Conservation (phyloP, 2,113 vertebrate species). For the Triplophysa siluroides region DNA sequence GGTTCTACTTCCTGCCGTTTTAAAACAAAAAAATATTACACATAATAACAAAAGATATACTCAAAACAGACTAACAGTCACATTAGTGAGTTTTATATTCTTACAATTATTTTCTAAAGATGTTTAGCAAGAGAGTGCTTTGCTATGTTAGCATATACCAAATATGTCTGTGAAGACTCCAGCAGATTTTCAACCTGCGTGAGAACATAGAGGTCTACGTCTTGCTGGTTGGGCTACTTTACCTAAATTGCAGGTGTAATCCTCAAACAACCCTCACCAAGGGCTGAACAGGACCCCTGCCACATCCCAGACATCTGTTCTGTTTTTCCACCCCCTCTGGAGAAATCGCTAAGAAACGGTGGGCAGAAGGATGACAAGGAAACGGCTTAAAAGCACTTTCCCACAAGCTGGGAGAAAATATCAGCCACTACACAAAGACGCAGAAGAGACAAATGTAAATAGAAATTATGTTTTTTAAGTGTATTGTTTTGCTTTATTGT, state of each 20-base stretch:
- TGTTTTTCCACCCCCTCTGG: conserved; percentile 27
- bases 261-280: conserved; percentile 31
- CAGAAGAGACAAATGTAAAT: conserved; percentile 12
- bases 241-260: conserved; percentile 43
- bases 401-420: conserved; percentile 20
- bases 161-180: background rate
- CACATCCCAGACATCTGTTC: conserved; percentile 38
- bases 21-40: background rate
- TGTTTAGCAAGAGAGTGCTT: too few species aligned
- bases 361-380: conserved; percentile 31
- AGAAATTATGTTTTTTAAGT: background rate
- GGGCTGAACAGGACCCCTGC: conserved; percentile 30
- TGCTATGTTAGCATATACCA: too few species aligned
- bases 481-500: conserved; percentile 8
- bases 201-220: conserved; percentile 18
- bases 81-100: too few species aligned
- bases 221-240: conserved; percentile 9
- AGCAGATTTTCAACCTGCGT: background rate
- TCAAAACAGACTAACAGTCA: background rate
- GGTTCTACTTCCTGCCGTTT: conserved; percentile 1
- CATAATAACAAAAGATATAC: conserved; percentile 8
- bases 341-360: conserved; percentile 36
- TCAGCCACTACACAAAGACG: conserved; percentile 18
- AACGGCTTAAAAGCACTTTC: conserved; percentile 37
- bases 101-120: too few species aligned